phyloP scores from a whole-genome alignment of 2,113 vertebrate species.

The Sapayoa aenigma region DNA sequence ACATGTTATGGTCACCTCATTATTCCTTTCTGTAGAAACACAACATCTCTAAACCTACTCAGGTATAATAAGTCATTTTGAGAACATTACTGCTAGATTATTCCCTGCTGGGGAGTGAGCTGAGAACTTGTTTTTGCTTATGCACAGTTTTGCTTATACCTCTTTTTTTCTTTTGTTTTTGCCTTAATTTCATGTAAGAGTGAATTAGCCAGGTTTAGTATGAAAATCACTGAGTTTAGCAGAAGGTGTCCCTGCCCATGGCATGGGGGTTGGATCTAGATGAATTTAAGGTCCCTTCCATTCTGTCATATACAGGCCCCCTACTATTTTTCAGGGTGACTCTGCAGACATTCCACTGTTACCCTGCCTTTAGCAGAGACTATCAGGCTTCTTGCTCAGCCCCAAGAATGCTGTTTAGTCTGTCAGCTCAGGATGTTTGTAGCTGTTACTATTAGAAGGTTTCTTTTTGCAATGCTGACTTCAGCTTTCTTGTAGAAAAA shows the following conservation, averaged over 20 bases:
- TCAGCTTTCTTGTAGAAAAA: not conserved
- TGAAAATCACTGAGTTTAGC: not conserved
- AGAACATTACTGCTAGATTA: not conserved
- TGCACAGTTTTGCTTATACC: not conserved
- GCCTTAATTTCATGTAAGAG: not conserved
- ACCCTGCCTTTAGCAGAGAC: not conserved
- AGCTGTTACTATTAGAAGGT: not conserved
- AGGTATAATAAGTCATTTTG: not conserved
- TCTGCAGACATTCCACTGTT: not conserved
- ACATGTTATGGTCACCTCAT: not conserved
- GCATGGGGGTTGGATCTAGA: not conserved
- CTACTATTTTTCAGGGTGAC: not conserved
- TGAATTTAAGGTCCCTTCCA: not conserved
- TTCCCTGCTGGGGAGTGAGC: not conserved
- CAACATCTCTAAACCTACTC: not conserved
- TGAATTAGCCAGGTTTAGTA: not conserved
- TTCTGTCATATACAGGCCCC: not conserved
- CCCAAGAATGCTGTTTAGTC: not conserved
- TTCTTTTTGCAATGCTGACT: not conserved
- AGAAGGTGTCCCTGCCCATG: not conserved
- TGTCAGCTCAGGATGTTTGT: not conserved
- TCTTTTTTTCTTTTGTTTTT: not conserved
- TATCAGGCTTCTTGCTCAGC: not conserved
- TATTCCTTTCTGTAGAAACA: not conserved
- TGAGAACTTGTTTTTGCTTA: not conserved